Conservation (phyloP, 2,797 vertebrate species). For the Meriones psammophilus region DNA sequence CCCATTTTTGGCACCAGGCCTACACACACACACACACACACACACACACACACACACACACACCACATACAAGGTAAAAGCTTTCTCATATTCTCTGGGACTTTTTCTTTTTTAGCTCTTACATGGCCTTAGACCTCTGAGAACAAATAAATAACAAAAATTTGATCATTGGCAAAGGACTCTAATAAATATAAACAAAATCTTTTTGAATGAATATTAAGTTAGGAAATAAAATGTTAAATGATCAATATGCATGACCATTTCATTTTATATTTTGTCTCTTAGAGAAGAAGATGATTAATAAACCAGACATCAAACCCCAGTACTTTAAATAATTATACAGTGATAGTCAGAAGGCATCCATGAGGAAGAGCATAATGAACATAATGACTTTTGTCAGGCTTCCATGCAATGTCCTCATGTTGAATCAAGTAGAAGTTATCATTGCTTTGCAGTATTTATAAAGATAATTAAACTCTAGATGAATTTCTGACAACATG, state of each 20-base stretch:
- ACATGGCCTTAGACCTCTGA: neutral
- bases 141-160: constrained; percentile 44
- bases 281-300: constrained; percentile 4
- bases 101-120: constrained; percentile 20
- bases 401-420: neutral
- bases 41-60: too few species aligned
- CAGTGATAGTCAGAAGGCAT: neutral
- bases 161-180: neutral
- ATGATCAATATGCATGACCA: neutral
- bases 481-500: constrained; percentile 44
- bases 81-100: neutral
- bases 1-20: too few species aligned
- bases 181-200: neutral
- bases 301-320: neutral
- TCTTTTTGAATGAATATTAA: neutral
- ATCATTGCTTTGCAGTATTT: neutral
- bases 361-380: neutral
- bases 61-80: neutral
- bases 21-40: neutral
- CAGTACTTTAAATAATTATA: constrained; percentile 45
- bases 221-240: neutral
- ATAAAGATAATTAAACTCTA: constrained; percentile 35
- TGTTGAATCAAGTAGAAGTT: neutral
- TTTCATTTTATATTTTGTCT: neutral
- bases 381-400: constrained; percentile 43